Conservation (phyloP, 2,113 vertebrate genomes). For the Serilophus lunatus region DNA sequence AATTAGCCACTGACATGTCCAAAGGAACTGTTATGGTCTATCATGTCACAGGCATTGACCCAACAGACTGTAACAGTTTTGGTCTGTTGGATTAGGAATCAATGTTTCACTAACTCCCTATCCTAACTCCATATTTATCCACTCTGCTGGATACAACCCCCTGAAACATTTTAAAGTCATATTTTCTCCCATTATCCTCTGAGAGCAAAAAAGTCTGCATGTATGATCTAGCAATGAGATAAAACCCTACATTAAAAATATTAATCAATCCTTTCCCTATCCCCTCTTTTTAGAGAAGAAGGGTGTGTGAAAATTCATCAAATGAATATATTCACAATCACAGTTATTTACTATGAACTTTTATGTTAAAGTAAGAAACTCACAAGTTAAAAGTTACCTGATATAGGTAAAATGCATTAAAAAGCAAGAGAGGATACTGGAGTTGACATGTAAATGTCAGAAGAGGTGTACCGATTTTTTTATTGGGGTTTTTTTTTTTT, state of each 20-base stretch:
- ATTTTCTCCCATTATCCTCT: neutral
- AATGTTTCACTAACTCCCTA: slow-evolving; percentile 56
- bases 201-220: neutral
- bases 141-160: slow-evolving; percentile 22
- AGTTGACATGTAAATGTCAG: neutral
- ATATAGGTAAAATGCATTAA: neutral
- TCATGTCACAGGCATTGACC: slow-evolving; percentile 37
- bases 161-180: neutral
- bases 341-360: neutral
- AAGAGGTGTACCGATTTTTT: neutral
- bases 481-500: too few relatives aligned
- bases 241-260: neutral
- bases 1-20: slow-evolving; percentile 67
- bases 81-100: slow-evolving; percentile 56
- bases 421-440: neutral
- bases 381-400: neutral
- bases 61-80: slow-evolving; percentile 47
- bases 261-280: neutral
- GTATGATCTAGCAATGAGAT: neutral
- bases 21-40: slow-evolving; percentile 53
- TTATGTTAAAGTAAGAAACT: neutral
- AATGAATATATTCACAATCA: neutral
- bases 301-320: neutral
- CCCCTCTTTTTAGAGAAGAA: neutral
- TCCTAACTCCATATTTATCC: slow-evolving; percentile 40